Evolutionary conservation across 2,113 vertebrate species (phyloP), one percentile per base, ranked within the genome.

Genomic region (Vireo altiloquus): DNA sequence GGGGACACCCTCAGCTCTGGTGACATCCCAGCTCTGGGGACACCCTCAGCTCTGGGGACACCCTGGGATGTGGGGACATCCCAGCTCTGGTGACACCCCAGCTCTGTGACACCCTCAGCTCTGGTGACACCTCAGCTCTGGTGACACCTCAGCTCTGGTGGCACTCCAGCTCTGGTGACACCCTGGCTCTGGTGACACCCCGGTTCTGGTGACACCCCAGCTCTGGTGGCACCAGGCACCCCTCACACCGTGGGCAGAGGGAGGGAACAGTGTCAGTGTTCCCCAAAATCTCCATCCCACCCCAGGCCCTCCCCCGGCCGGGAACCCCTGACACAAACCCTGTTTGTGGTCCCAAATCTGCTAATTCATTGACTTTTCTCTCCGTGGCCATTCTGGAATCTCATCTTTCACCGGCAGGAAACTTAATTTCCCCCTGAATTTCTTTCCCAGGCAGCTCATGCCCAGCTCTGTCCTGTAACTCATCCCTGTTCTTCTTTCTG

Each of bases 281-380:
- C 40, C 56, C 63, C 2, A 0, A 19, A 65, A 52, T 19, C 52
- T 9, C 69, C 30, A 0, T 19, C 37, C 35, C 63, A 8, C 50
- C 57, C 35, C 2, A 0, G 8, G 65, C 57, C 4, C 16, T 33
- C 1, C 57, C 56, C 56, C 20, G 31, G 7, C 15, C 3, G 25
- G 22, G 35, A 35, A 9, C 8, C 37, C 74, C n/a, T 7, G 6
- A 2, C 39, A 1, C 4, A 8, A 42, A 7, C 52, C 6, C 25
- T 1, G 2, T 13, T n/a, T 21, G 0, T 44, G 4, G 0, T n/a
- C 8, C 64, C 59, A 14, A 20, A 20, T 0, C 1, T 5, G 2
- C 50, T 22, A 16, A 44, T 11, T 30, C 1, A 4, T 33, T 40
- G 4, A 5, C 33, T 28, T 37, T 46, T 19, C 74, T 80, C 39